Evolutionary conservation across 2,888 invertebrate genomes (phyloP).

Genomic region (Agrilus biguttatus): DNA sequence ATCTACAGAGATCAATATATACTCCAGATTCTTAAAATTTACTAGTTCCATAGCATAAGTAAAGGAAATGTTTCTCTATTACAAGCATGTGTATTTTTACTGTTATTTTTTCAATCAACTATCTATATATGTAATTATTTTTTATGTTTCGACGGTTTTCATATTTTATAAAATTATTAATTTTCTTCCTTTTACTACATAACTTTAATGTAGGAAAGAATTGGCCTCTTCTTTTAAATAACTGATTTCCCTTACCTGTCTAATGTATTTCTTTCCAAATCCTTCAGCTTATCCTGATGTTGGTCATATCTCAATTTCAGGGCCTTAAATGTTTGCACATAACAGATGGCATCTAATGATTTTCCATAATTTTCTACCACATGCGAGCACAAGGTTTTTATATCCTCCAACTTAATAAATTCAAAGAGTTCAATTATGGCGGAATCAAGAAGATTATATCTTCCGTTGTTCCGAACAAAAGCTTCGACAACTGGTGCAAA

Average conservation of each 20-base stretch:
- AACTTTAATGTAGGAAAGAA: not conserved
- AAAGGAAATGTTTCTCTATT: no score
- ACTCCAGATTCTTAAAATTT: no score
- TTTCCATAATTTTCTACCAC: conserved; percentile 94
- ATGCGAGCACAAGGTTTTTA: conserved; percentile 80
- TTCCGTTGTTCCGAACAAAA: conserved; percentile 89
- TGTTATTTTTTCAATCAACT: no score
- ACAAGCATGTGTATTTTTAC: no score
- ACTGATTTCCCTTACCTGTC: conserved; percentile 40
- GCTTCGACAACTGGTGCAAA: conserved; percentile 94
- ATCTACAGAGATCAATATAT: no score
- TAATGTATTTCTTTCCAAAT: conserved; percentile 61
- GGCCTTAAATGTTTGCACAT: conserved; percentile 96
- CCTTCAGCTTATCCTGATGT: conserved; percentile 80
- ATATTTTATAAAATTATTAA: no score
- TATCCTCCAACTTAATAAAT: conserved; percentile 90
- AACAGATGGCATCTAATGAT: conserved; percentile 85
- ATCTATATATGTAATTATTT: no score
- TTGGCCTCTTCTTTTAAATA: not conserved
- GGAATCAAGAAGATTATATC: conserved; percentile 97
- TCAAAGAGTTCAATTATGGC: conserved; percentile 99
- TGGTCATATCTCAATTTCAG: conserved; percentile 82
- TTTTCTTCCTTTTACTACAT: no score
- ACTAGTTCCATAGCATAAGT: no score
- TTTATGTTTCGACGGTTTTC: no score